Conservation (phyloP, 2,888 invertebrate genomes). For the Drosophila helvetica region DNA sequence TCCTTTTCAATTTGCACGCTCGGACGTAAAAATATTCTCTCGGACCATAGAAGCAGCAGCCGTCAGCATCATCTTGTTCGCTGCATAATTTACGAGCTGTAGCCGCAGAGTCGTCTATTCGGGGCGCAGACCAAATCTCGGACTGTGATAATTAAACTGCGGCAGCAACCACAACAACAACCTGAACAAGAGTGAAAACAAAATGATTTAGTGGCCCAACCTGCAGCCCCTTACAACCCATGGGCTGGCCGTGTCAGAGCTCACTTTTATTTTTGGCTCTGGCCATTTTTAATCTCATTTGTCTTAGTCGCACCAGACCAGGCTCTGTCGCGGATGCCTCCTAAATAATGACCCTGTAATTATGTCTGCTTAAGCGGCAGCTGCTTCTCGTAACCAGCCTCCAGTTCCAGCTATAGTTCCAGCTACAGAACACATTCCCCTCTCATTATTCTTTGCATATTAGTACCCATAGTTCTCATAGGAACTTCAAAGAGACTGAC, state of each 20-base stretch:
- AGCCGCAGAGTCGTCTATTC: not conserved
- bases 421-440: not conserved
- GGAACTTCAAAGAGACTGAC: not conserved
- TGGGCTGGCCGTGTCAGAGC: slow-evolving; percentile 26
- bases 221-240: slow-evolving; percentile 18
- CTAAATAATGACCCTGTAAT: slow-evolving; percentile 36
- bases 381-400: not conserved
- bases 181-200: slow-evolving; percentile 61
- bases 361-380: slow-evolving; percentile 25
- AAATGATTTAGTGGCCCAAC: slow-evolving; percentile 66
- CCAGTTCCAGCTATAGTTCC: not conserved
- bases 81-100: slow-evolving; percentile 66
- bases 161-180: slow-evolving; percentile 31
- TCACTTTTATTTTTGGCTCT: slow-evolving; percentile 38
- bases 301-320: slow-evolving; percentile 18
- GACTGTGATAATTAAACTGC: slow-evolving; percentile 72
- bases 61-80: slow-evolving; percentile 63
- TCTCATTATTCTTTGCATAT: slow-evolving; percentile 20
- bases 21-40: slow-evolving; percentile 50
- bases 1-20: slow-evolving; percentile 71
- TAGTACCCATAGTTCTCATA: slow-evolving; percentile 12
- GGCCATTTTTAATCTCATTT: slow-evolving; percentile 36
- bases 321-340: slow-evolving; percentile 11
- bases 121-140: slow-evolving; percentile 57
- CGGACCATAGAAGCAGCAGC: slow-evolving; percentile 43